phyloP scores from a whole-genome alignment of 1,140 invertebrate species.

The Lepidostoma basale region DNA sequence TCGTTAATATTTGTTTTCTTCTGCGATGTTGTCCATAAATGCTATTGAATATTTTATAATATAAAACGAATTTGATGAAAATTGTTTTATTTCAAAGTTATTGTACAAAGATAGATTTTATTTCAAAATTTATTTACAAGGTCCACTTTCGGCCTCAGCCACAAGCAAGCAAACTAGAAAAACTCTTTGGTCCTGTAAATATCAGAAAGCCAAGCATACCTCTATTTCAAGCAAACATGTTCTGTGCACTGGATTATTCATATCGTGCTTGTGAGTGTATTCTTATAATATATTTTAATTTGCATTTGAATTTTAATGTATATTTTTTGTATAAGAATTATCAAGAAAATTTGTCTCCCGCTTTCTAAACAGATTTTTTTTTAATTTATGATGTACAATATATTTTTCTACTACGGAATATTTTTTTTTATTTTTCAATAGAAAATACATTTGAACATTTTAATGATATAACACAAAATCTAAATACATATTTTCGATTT shows the following conservation, averaged over 20 bases:
- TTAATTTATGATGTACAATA: no score
- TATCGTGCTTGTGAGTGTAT: slow-evolving; percentile 9
- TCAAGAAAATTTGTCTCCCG: background rate
- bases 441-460: no score
- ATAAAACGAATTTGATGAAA: background rate
- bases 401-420: no score
- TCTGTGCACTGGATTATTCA: slow-evolving; percentile 10
- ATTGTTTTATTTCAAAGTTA: slow-evolving; percentile 27
- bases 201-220: slow-evolving; percentile 12
- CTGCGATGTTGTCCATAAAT: background rate
- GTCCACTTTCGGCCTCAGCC: background rate
- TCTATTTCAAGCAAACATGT: slow-evolving; percentile 6
- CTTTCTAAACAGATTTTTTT: background rate
- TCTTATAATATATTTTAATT: background rate
- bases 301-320: background rate
- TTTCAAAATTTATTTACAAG: slow-evolving; percentile 13
- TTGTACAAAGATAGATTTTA: slow-evolving; percentile 14
- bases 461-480: no score
- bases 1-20: no score
- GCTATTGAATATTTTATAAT: background rate
- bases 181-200: slow-evolving; percentile 18
- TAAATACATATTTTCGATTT: no score
- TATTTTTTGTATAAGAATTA: background rate
- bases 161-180: slow-evolving; percentile 14
- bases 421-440: no score